Conservation (phyloP, 2,888 invertebrate species). For the Diploptera punctata region DNA sequence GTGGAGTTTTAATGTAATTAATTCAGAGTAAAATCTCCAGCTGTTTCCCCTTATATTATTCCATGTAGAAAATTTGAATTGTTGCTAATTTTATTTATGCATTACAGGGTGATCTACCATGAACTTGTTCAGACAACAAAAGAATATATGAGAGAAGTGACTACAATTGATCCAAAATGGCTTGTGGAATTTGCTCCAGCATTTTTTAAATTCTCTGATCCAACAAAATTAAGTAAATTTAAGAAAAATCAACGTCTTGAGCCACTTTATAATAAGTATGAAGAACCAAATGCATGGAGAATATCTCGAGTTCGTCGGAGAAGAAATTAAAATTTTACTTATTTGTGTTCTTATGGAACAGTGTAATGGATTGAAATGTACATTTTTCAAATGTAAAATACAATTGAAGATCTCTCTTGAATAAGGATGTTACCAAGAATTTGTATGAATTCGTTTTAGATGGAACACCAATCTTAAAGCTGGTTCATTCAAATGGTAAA, state of each 20-base stretch:
- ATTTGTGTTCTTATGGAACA: no score
- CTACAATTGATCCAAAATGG: slow-evolving; percentile 97
- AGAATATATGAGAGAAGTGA: slow-evolving; percentile 99
- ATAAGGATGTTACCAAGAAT: no score
- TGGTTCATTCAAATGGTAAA: no score
- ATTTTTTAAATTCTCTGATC: slow-evolving; percentile 98
- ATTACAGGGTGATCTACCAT: slow-evolving; percentile 91
- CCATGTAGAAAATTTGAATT: no score
- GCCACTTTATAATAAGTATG: slow-evolving; percentile 98
- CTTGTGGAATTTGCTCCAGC: slow-evolving; percentile 98
- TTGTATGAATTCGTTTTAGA: no score
- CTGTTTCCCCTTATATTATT: no score
- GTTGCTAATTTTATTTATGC: neutral
- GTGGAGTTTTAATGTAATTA: no score
- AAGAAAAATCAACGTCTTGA: slow-evolving; percentile 99
- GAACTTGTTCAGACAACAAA: slow-evolving; percentile 98
- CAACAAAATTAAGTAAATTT: slow-evolving; percentile 97
- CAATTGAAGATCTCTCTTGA: no score
- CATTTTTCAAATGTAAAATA: no score
- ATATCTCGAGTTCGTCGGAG: slow-evolving; percentile 91
- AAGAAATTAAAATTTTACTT: slow-evolving; percentile 80
- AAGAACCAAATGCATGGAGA: slow-evolving; percentile 99
- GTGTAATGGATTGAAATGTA: no score
- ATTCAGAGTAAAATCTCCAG: no score
- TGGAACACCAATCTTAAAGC: no score